A percentile compares a stretch with the other conserved stretches of the same genome.
Conservation (phyloP, 2,888 invertebrate genomes). For the Neria commutata region DNA sequence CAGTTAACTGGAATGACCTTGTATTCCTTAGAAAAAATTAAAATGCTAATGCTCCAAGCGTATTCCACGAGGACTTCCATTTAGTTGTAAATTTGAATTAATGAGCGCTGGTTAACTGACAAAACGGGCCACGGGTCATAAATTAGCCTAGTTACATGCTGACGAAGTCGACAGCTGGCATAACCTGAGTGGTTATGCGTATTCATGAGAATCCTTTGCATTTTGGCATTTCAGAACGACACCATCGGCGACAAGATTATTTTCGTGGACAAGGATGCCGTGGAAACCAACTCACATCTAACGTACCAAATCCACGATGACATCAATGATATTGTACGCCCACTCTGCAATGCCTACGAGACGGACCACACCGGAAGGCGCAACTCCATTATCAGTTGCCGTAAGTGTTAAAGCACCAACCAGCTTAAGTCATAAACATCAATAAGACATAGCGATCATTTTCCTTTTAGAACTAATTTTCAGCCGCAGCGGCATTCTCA, state of each 20-base stretch:
- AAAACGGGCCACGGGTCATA: too few species aligned
- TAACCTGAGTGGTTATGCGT: too few species aligned
- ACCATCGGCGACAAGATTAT: slow-evolving; percentile 55
- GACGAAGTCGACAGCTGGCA: too few species aligned
- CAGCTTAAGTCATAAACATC: not conserved
- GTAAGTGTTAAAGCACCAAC: slow-evolving; percentile 45
- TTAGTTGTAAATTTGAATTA: too few species aligned
- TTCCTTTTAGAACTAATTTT: slow-evolving; percentile 51
- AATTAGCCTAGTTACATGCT: too few species aligned
- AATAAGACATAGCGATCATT: not conserved
- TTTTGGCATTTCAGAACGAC: slow-evolving; percentile 41
- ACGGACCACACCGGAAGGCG: slow-evolving; percentile 56
- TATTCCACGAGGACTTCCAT: too few species aligned
- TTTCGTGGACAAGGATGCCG: slow-evolving; percentile 57
- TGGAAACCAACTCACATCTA: slow-evolving; percentile 52
- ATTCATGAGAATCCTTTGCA: too few species aligned
- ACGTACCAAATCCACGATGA: slow-evolving; percentile 56
- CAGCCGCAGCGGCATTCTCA: slow-evolving; percentile 52
- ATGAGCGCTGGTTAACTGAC: too few species aligned
- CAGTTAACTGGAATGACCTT: too few species aligned
- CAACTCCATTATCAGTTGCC: slow-evolving; percentile 58
- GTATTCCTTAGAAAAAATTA: too few species aligned
- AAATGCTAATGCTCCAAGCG: too few species aligned
- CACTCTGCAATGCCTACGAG: slow-evolving; percentile 56
- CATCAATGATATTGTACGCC: slow-evolving; percentile 45